Evolutionary conservation across 2,888 invertebrate genomes (phyloP), one percentile per base, ranked within the genome.

Genomic region (Watsonalla binaria): DNA sequence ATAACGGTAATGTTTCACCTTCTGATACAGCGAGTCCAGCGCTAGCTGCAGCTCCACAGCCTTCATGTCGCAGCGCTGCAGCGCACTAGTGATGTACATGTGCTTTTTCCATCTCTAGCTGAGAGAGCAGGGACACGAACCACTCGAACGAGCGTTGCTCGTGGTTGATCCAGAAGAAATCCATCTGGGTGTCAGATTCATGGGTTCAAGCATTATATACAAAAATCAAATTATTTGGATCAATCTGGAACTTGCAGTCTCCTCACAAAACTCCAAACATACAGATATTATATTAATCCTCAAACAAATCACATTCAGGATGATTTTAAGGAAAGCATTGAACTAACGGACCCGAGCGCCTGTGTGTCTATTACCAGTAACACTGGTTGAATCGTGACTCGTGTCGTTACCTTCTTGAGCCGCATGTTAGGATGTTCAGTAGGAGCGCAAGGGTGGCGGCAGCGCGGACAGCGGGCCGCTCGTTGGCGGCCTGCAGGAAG

Each of bases 81-180:
- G 86, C 0, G 98, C 98, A 68, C 97, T 96, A 0, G 98, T 98
- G 72, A 98, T 97, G 82, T 97, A 98, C 97, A 98, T 97, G 86
- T 98, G 98, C 97, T 78, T 98, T 97, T 79, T 98, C 97, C 62
- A 97, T 96, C 90, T 99, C 98, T 69, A 99, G 90, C 78, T 97
- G 96, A 0, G 97, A 96, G 13, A 99, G 92, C 47, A 98, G 92
- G 63, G 96, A 96, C 9, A 98, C 96, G 80, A 99, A 98, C 99
- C 99, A 99, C 86, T 98, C 98, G 84, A 99, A 98, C 0, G 97
- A 96, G 45, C 96, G 93, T 85, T 98, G 98, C 86, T 98, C 96
- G 11, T 98, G 94, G 86, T 98, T 98, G 58, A 99, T 97, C 99
- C 99, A 99, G 85, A 98, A 97, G 91, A 99, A 99, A 80, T 99